Base-by-base conservation (phyloP, 2,797 vertebrate species). In the Betta splendens region DNA sequence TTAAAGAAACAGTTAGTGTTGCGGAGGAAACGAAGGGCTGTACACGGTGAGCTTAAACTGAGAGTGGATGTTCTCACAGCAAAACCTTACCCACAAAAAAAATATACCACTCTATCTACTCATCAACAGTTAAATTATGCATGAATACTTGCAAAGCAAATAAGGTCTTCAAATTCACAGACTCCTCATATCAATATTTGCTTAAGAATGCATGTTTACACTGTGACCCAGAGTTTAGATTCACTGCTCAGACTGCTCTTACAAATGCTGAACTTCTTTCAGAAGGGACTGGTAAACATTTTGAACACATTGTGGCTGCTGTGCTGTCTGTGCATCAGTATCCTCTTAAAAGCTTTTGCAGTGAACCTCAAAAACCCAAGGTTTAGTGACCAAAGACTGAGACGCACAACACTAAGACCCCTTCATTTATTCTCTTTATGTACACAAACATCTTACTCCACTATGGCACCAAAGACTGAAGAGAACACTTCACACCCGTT, bases 1-100 rank as follows among this genome's bases (percentile, higher is more conserved):
- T 73, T 96, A 80, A 98, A 95, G 91, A 92, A 87, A 62, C 86
- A 92, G 25, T 79, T 97, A 66, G 93, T 86, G 18, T 85, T 87
- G 77, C 86, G 89, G 36, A 91, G 91, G 31, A 84, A 92, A 76
- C 94, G 94, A 83, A 91, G 83, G 31, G 94, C 91, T 20, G 93
- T 89, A 76, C 73, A 85, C 45, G 93, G 96, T 98, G 77, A 82
- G 91, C 79, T 22, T 47, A 28, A 46, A 12, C 36, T 46, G 9
- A 60, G 20, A 18, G 15, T 17, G 1, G 13, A 46, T 55, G 40
- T 17, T 53, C 16, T 46, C 36, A 20, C 9, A 23, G 21, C 9
- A 36, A 8, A 48, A 47, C 20, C 7, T 43, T 3, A 23, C 57
- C 26, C 22, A 37, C 11, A 54, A 28, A 11, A 33, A 3, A 26